Percentiles rank a stretch among this genome's conserved stretches.
phyloP scores from a whole-genome alignment of 92 coral and sea anemone genomes.

The Epizoanthus stellaris region DNA sequence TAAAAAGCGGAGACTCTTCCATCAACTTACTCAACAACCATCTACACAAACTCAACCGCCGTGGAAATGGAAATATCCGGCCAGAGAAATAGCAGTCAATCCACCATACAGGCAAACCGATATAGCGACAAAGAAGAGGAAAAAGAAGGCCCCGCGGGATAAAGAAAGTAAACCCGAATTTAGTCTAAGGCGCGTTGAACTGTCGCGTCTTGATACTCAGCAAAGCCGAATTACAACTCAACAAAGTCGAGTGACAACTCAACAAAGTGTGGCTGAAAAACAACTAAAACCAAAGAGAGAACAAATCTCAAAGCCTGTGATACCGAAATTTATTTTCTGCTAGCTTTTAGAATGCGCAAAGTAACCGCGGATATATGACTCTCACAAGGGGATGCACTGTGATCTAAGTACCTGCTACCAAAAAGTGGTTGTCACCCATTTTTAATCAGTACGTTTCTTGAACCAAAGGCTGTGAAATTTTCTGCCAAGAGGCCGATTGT shows the following conservation, averaged over 20 bases:
- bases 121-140: constrained; percentile 8
- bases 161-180: constrained; percentile 1
- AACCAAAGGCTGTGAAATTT: constrained; percentile 11
- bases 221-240: constrained; percentile 34
- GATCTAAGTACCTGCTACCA: background rate
- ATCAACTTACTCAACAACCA: constrained; percentile 75
- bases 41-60: constrained; percentile 25
- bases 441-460: background rate
- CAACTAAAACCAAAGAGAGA: constrained; percentile 17
- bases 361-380: background rate
- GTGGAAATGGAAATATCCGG: constrained; percentile 23
- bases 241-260: constrained; percentile 16
- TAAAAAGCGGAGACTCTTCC: constrained; percentile 80
- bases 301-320: background rate
- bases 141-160: constrained; percentile 10
- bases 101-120: constrained; percentile 5
- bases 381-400: background rate
- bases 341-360: constrained; percentile 2
- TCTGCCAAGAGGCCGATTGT: background rate
- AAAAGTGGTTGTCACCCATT: background rate
- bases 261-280: constrained; percentile 13
- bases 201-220: constrained; percentile 21
- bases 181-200: background rate
- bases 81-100: constrained; percentile 16
- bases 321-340: constrained; percentile 36